Evolutionary conservation across 53 echinoderm and acorn worm genomes (phyloP).

Genomic region (Holothuria leucospilota): DNA sequence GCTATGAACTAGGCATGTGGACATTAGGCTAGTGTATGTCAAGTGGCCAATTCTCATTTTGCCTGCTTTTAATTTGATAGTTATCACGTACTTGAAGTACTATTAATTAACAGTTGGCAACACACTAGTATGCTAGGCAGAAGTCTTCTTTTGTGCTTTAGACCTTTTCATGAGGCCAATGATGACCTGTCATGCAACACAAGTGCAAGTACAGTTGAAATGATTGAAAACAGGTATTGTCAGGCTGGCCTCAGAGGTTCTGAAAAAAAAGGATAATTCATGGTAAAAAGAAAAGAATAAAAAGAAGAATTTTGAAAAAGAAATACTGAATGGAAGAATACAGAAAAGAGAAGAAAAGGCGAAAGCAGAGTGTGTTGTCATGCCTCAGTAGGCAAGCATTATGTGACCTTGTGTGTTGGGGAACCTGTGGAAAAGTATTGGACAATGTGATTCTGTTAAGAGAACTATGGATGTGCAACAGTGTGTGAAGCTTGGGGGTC

Average conservation of each 20-base stretch:
- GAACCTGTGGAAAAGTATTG: not conserved
- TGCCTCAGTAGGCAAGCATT: conserved; percentile 17
- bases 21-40: too few species aligned
- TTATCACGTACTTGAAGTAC: too few species aligned
- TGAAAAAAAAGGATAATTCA: not conserved
- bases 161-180: too few species aligned
- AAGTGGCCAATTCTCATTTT: too few species aligned
- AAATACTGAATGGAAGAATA: too few species aligned
- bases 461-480: conserved; percentile 7
- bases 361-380: not conserved
- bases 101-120: too few species aligned
- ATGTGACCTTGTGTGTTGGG: conserved; percentile 25
- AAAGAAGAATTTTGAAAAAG: not conserved
- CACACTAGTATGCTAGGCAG: too few species aligned
- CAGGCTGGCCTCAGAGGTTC: not conserved
- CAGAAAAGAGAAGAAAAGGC: too few species aligned
- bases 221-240: conserved; percentile 15
- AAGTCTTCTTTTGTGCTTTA: too few species aligned
- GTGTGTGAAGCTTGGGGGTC: conserved; percentile 14
- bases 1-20: too few species aligned
- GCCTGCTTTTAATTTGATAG: too few species aligned
- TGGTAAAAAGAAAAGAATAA: not conserved
- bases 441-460: conserved; percentile 1
- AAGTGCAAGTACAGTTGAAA: not conserved
- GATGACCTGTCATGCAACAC: too few species aligned